Percentiles rank a stretch among this genome's conserved stretches.
phyloP scores from a whole-genome alignment of 35 echinoderm and acorn worm species.

The Strongylocentrotus purpuratus region DNA sequence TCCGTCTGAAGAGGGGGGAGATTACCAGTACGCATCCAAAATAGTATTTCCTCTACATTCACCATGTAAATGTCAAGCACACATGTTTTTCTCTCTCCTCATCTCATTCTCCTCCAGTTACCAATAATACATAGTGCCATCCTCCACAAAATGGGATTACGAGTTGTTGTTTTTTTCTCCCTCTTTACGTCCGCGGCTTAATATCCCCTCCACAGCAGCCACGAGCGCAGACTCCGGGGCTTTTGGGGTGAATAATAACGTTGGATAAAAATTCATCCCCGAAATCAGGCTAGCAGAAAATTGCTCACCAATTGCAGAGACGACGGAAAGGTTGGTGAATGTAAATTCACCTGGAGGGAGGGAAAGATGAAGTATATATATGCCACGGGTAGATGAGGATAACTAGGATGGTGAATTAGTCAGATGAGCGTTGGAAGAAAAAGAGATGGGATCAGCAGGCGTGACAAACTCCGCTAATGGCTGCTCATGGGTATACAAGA shows the following conservation, averaged over 20 bases:
- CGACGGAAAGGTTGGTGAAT: neutral
- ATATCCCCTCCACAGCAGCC: neutral
- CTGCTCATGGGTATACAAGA: neutral
- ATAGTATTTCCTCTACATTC: neutral
- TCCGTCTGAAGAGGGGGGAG: neutral
- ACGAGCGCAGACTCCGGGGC: neutral
- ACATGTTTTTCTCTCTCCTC: neutral
- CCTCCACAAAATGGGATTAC: constrained; percentile 9
- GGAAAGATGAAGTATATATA: too few species aligned
- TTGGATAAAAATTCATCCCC: neutral
- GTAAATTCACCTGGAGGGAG: neutral
- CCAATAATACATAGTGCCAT: neutral
- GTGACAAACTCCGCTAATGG: neutral
- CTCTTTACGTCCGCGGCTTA: neutral
- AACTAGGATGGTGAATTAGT: neutral
- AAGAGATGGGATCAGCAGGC: neutral
- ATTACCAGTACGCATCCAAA: neutral
- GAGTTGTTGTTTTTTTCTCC: neutral
- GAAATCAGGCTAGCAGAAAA: neutral
- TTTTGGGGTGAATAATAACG: neutral
- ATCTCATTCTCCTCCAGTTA: neutral
- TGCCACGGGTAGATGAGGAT: neutral
- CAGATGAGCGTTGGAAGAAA: neutral
- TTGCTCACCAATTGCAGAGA: neutral
- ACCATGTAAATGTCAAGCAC: neutral